These are phyloP conservation scores for Rhinopomastus cyanomelas DNA, from an alignment of 2,113 vertebrate species.

Conservation along the genomic window DNA sequence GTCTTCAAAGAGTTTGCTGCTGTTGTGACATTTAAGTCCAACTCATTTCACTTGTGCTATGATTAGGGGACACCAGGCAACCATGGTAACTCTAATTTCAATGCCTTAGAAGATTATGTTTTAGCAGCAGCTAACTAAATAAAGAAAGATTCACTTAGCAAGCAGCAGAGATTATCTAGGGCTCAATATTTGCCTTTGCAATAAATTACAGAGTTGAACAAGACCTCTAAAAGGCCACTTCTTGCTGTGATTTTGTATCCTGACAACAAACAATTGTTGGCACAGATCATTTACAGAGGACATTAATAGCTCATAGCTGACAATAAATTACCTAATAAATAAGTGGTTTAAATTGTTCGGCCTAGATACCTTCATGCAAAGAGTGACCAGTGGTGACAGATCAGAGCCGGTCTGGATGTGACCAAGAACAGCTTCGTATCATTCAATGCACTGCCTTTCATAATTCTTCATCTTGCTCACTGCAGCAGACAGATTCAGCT, in stretches of 20 bases:
- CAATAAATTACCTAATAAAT: slow-evolving; percentile 50
- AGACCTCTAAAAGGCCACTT: neutral
- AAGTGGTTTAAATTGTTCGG: slow-evolving; percentile 13
- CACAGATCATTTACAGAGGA: neutral
- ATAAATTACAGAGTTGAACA: neutral
- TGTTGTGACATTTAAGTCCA: neutral
- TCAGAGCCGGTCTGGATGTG: neutral
- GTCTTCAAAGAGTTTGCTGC: neutral
- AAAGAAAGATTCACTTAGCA: neutral
- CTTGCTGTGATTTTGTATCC: neutral
- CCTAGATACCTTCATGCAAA: slow-evolving; percentile 23
- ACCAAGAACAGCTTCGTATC: slow-evolving; percentile 18
- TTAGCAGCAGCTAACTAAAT: slow-evolving; percentile 30
- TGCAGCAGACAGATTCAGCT: neutral
- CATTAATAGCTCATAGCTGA: neutral
- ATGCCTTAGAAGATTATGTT: neutral
- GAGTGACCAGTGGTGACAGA: slow-evolving; percentile 10
- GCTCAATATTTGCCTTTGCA: neutral
- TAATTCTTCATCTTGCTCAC: neutral
- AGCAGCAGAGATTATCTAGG: neutral
- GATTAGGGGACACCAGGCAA: neutral
- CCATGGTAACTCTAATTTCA: neutral
- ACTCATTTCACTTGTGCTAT: neutral
- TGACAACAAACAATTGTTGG: neutral
- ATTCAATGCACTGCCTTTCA: neutral